Percentiles rank a stretch among this genome's conserved stretches.
These are phyloP conservation scores for Sarcophaga rosellei DNA, from an alignment of 2,888 invertebrate species.

Conservation along the genomic window DNA sequence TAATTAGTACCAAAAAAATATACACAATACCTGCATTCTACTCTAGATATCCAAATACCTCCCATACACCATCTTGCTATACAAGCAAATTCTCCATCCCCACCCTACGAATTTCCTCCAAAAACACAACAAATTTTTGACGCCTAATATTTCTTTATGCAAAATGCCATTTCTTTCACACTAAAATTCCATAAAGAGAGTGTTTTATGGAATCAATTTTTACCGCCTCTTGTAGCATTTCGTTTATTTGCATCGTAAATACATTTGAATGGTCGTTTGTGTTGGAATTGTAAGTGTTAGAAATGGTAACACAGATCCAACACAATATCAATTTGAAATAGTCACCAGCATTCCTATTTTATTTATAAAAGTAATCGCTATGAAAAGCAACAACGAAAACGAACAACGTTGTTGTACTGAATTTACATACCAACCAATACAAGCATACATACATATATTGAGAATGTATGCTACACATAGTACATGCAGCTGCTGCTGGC, in stretches of 20 bases:
- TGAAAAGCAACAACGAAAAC: constrained; percentile 7
- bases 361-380: constrained; percentile 53
- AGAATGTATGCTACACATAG: not conserved
- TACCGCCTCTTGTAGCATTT: not conserved
- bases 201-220: not conserved
- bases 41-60: no score
- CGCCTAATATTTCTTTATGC: no score
- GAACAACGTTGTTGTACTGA: not conserved
- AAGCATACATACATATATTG: not conserved
- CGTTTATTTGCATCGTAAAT: constrained; percentile 23
- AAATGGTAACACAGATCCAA: not conserved
- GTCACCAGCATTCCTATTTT: constrained; percentile 44
- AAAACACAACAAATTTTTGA: no score
- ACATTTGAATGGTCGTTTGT: not conserved
- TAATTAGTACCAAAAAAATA: no score
- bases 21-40: no score
- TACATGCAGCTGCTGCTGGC: not conserved
- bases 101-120: no score
- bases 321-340: constrained; percentile 15
- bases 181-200: no score
- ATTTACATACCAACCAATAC: not conserved
- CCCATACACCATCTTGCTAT: no score
- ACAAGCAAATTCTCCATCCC: no score
- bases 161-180: no score
- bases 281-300: constrained; percentile 25